These are phyloP conservation scores for Zoroaster sp. DNA, from an alignment of 53 echinoderm and acorn worm species.

Conservation along the genomic window DNA sequence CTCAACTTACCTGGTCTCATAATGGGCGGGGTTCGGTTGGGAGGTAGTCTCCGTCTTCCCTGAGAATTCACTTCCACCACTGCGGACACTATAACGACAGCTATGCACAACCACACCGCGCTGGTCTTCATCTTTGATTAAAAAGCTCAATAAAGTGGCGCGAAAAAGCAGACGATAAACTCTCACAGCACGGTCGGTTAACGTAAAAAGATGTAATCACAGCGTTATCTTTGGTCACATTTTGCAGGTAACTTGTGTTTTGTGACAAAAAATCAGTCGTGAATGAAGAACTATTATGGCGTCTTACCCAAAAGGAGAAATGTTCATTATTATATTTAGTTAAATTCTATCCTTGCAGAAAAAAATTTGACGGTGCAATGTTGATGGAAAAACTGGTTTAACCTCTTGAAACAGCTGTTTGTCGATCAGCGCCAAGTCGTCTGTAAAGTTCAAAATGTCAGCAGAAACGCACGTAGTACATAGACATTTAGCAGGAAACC, in stretches of 20 bases:
- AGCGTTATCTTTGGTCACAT: background rate
- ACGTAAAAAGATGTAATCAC: background rate
- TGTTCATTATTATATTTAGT: background rate
- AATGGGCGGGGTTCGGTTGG: background rate
- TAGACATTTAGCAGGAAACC: background rate
- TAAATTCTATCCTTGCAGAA: too few relatives aligned
- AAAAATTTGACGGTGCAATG: too few relatives aligned
- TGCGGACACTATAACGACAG: background rate
- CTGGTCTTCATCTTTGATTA: background rate
- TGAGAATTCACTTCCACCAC: slow-evolving; percentile 11
- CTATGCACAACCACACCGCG: background rate
- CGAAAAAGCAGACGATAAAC: background rate
- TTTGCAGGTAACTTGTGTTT: background rate
- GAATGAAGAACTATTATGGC: background rate
- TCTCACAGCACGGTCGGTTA: background rate
- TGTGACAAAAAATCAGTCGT: background rate
- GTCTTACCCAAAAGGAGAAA: background rate
- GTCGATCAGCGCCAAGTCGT: background rate
- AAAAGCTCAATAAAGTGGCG: background rate
- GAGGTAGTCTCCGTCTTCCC: slow-evolving; percentile 17
- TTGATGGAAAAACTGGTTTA: background rate
- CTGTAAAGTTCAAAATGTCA: background rate
- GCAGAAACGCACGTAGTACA: background rate
- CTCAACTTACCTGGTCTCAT: slow-evolving; percentile 45
- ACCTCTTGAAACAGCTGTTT: background rate